phyloP scores from a whole-genome alignment of 2,888 invertebrate genomes.

The Vesta saturnalis region DNA sequence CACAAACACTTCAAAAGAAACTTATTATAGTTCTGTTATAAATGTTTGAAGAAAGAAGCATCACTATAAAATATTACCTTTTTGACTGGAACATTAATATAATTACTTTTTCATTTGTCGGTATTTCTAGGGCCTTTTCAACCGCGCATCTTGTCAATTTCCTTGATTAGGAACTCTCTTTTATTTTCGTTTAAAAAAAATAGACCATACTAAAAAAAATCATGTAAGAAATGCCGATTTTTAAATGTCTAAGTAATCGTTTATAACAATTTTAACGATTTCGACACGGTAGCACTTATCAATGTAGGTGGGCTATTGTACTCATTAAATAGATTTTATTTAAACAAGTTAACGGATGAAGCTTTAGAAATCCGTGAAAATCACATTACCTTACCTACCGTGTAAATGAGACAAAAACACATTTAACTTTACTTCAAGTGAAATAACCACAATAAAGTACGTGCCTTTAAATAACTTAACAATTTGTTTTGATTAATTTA shows the following conservation, averaged over 20 bases:
- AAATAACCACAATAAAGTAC: conserved; percentile 30
- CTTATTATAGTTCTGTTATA: conserved; percentile 35
- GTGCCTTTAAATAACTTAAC: conserved; percentile 15
- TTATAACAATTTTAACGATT: conserved; percentile 16
- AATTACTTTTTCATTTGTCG: conserved; percentile 34
- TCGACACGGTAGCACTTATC: conserved; percentile 39
- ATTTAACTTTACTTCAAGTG: conserved; percentile 25
- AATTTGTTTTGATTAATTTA: not conserved
- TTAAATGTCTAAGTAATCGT: not conserved
- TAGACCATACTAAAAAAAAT: not conserved
- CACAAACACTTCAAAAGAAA: conserved; percentile 30
- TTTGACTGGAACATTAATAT: conserved; percentile 33
- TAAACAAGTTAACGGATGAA: conserved; percentile 30
- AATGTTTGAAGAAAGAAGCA: conserved; percentile 35
- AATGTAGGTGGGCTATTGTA: conserved; percentile 42
- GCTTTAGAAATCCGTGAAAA: conserved; percentile 37
- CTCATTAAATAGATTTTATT: conserved; percentile 40
- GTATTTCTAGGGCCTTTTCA: conserved; percentile 19
- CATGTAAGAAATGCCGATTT: conserved; percentile 1
- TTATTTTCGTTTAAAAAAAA: not conserved
- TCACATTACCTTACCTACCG: conserved; percentile 35
- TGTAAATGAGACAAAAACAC: conserved; percentile 38
- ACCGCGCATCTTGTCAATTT: conserved; percentile 12
- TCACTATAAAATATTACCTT: conserved; percentile 32
- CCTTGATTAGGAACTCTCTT: conserved; percentile 4